These are phyloP conservation scores for human (Homo sapiens) DNA, from an alignment of 2,113 vertebrate species.

Conservation along the genomic window GRCh38 chr4:28173001-28173500, in stretches of 20 bases:
- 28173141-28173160: background rate
- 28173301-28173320: background rate
- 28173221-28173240: background rate
- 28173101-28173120: background rate
- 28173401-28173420: background rate
- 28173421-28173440: background rate
- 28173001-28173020: too few species aligned
- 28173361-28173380: background rate
- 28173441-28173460: background rate
- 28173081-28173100: background rate
- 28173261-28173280: background rate
- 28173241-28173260: background rate
- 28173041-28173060: background rate
- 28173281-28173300: background rate
- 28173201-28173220: background rate
- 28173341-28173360: background rate
- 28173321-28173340: background rate
- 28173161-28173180: background rate
- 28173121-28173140: background rate
- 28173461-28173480: background rate
- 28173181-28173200: background rate
- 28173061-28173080: background rate
- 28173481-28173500: background rate
- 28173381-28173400: background rate
- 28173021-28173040: background rate